phyloP scores from a whole-genome alignment of 2,888 invertebrate species.

The Tiphia femorata region DNA sequence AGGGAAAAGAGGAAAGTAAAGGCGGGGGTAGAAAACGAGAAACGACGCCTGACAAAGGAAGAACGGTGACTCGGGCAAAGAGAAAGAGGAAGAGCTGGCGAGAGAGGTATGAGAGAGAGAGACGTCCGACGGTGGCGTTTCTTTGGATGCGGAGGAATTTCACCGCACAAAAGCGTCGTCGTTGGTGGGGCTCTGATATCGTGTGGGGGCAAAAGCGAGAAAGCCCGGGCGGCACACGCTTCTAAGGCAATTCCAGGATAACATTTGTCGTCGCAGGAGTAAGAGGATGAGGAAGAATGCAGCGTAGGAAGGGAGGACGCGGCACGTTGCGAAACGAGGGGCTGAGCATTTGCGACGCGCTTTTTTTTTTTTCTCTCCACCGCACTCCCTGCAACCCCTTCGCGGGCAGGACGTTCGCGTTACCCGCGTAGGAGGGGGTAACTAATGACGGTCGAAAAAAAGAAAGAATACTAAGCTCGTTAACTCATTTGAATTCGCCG shows the following conservation, averaged over 20 bases:
- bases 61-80: background rate
- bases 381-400: too few species aligned
- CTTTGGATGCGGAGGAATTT: conserved; percentile 9
- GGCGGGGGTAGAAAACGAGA: background rate
- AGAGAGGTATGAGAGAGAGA: too few species aligned
- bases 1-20: background rate
- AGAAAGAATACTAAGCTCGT: too few species aligned
- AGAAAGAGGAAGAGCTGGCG: background rate
- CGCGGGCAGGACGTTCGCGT: too few species aligned
- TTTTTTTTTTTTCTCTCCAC: too few species aligned
- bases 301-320: background rate
- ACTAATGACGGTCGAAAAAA: too few species aligned
- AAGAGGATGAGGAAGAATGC: background rate
- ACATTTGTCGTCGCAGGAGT: background rate
- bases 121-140: conserved; percentile 2
- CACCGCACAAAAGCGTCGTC: conserved; percentile 14
- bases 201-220: conserved; percentile 13
- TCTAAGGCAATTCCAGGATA: conserved; percentile 25
- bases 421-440: too few species aligned
- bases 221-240: conserved; percentile 13
- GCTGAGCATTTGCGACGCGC: too few species aligned
- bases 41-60: background rate
- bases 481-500: too few species aligned
- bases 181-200: conserved; percentile 28
- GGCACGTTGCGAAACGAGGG: background rate